phyloP scores from a whole-genome alignment of 2,888 invertebrate species.

The Suillia variegata region DNA sequence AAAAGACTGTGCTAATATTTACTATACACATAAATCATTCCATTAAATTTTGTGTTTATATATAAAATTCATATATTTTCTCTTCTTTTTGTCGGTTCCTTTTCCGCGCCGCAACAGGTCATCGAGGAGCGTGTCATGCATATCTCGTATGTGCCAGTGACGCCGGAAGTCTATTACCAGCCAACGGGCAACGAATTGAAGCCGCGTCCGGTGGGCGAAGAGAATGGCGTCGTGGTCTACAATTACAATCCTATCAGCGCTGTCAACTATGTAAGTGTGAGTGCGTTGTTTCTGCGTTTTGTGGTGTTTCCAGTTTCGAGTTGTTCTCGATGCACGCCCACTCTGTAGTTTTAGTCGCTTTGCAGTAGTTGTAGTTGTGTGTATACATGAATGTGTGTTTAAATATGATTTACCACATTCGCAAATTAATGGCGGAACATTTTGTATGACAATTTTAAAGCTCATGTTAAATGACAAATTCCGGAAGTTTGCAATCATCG shows the following conservation, averaged over 20 bases:
- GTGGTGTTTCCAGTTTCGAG: neutral
- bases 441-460: no score
- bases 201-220: constrained; percentile 86
- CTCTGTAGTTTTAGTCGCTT: neutral
- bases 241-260: constrained; percentile 85
- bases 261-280: constrained; percentile 80
- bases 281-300: neutral
- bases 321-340: neutral
- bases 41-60: neutral
- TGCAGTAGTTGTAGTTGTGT: neutral
- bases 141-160: constrained; percentile 72
- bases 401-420: neutral
- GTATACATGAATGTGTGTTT: no score
- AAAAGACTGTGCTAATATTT: neutral
- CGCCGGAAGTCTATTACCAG: constrained; percentile 81
- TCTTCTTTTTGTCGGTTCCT: no score
- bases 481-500: no score
- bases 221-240: constrained; percentile 81
- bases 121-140: constrained; percentile 81
- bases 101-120: constrained; percentile 67
- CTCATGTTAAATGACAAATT: no score
- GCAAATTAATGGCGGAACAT: neutral
- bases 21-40: neutral
- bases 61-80: neutral
- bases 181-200: constrained; percentile 78